Evolutionary conservation across 2,888 invertebrate species (phyloP), one percentile per base, ranked within the genome.

Genomic region (Drosophila nr. perissopoda): DNA sequence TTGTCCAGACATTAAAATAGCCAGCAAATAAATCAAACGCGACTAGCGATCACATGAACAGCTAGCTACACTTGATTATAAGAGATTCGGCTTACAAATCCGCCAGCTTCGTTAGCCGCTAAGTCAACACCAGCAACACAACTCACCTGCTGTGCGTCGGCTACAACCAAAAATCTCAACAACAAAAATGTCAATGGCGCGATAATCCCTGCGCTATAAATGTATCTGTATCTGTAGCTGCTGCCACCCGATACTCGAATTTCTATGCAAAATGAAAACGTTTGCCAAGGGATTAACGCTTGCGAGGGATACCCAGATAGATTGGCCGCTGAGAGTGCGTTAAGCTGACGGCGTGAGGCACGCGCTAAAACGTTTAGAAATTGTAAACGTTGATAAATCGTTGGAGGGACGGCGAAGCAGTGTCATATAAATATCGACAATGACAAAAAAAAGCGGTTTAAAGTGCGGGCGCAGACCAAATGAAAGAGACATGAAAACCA

Each of bases 51-150:
- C 72, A 56, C 46, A 58, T 38, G 42, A 60, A 70, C 51, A 60
- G 74, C 71, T 38, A 52, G 66, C 62, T 68, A 80, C 86, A 88
- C 79, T 86, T 88, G 88, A 86, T 88, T 88, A 83, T 78, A 80
- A 61, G 70, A 62, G 67, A 71, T 75, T 73, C 57, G 57, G 71
- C 70, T 75, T 69, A 74, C 76, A 80, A 87, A 76, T 88, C 83
- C 83, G 83, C 82, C 83, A 88, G 85, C 85, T 88, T 86, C 85
- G 80, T 86, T 88, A 86, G 88, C 70, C 52, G 57, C 70, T 57
- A 16, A 62, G 60, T 29, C 58, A 67, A 61, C 74, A 76, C 27
- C 58, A 58, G 27, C 46, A 42, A 31, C 54, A 58, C 61, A 57
- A 57, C 66, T 73, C 88, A 87, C 87, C 83, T 87, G 87, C 89